Percentiles rank a stretch among this genome's conserved stretches.
These are phyloP conservation scores for Opisthograptis luteolata DNA, from an alignment of 2,888 invertebrate species.

Conservation along the genomic window DNA sequence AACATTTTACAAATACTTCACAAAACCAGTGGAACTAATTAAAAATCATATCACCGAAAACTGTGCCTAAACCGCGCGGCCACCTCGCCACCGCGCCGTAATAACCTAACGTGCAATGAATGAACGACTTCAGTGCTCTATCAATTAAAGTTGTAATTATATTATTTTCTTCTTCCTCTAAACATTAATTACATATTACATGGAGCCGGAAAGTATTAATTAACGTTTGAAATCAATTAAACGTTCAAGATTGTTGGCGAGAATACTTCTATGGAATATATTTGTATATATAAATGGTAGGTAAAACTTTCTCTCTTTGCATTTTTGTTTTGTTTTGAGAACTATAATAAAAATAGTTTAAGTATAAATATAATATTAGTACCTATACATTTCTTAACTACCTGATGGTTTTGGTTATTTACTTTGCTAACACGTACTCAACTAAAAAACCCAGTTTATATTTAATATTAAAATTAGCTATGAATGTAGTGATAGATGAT, in stretches of 20 bases:
- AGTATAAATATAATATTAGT: background rate
- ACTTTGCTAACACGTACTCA: too few species aligned
- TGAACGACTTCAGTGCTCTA: conserved; percentile 65
- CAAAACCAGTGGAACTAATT: conserved; percentile 57
- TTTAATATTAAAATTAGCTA: background rate
- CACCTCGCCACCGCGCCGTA: conserved; percentile 45
- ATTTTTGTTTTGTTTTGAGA: conserved; percentile 26
- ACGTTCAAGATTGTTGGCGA: conserved; percentile 51
- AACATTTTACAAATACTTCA: conserved; percentile 59
- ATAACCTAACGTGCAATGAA: conserved; percentile 53
- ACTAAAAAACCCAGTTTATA: too few species aligned
- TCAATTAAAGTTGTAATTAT: conserved; percentile 73
- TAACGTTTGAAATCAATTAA: conserved; percentile 66
- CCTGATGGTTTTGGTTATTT: too few species aligned
- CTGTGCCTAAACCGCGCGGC: conserved; percentile 55
- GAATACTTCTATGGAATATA: conserved; percentile 59
- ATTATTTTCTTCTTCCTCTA: conserved; percentile 73
- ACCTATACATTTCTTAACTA: too few species aligned
- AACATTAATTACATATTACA: conserved; percentile 75
- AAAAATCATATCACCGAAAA: conserved; percentile 43
- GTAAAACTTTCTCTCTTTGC: conserved; percentile 51
- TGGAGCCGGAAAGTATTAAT: conserved; percentile 75
- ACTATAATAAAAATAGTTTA: background rate
- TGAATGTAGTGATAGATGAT: background rate
- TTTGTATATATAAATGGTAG: conserved; percentile 73